Base-by-base conservation (phyloP, 2,888 invertebrate species). In the Mystacides longicornis region DNA sequence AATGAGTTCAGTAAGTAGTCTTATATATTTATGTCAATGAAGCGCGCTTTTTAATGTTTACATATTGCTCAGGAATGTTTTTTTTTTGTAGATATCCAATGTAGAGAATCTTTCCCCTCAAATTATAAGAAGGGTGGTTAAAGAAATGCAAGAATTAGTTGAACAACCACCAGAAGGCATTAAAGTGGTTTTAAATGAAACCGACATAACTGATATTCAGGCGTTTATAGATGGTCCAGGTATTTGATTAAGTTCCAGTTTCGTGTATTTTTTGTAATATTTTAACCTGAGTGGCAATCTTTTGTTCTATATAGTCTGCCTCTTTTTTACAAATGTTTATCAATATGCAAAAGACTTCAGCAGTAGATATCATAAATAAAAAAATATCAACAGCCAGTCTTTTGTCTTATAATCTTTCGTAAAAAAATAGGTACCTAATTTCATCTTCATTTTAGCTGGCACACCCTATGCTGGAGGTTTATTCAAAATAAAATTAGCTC, bases 21-120 rank as follows among this genome's bases (percentile, higher is more conserved):
- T 16, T 5, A 16, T 45, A 31, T 50, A 23, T 33, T 49, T 37
- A 27, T 7, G 5, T 49, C 22, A 23, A 47, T 52, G 16, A 51
- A 16, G 23, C 18, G 7, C 21, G 27, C 7, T 52, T 42, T 14
- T 27, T 43, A 14, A 21, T 31, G 33, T 16, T 56, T 14, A 20
- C 3, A 45, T n/a, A 19, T 19, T 27, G n/a, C 19, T n/a, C 16
- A 11, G 23, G 45, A 18, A 18, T 21, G 22, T 52, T 33, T 31
- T 22, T 54, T 51, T 48, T 54, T 45, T 57, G 46, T 52, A 57
- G 57, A 87, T 89, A 81, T 91, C 91, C 64, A 93, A 93, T 76
- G 89, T 93, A 64, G 96, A 96, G 79, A 96, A 96, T 77, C 80
- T 95, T 66, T 92, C 94, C 60, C 95, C 96, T 61, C 94, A 95